Conservation (phyloP, 1,140 invertebrate species). For the Ceratitis capitata region DNA sequence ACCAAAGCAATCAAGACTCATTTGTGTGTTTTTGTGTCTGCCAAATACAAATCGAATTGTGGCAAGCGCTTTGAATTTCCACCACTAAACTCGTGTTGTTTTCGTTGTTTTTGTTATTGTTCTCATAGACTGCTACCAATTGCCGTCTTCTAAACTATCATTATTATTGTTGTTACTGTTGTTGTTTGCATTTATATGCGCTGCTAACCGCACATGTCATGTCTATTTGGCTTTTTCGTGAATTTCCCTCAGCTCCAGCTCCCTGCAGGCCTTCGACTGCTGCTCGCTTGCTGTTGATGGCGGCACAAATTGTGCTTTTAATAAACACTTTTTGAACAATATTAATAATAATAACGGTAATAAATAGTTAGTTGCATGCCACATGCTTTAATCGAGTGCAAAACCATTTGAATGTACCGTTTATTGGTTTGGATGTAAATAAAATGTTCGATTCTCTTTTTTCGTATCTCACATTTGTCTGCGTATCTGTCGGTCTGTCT, state of each 20-base stretch:
- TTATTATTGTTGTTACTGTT: background rate
- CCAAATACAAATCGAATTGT: constrained; percentile 36
- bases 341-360: constrained; percentile 11
- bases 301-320: constrained; percentile 33
- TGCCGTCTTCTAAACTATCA: background rate
- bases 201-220: constrained; percentile 22
- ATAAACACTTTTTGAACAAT: constrained; percentile 26
- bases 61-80: too few species aligned
- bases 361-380: background rate
- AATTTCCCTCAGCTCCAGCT: background rate
- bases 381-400: constrained; percentile 14
- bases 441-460: background rate
- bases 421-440: background rate
- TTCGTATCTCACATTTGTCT: too few species aligned
- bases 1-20: constrained; percentile 13
- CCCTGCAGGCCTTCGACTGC: background rate
- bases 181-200: background rate
- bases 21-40: constrained; percentile 8
- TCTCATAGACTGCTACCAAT: background rate
- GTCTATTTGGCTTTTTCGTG: constrained; percentile 10
- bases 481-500: too few species aligned
- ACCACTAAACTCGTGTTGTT: background rate
- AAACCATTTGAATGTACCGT: background rate
- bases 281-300: background rate
- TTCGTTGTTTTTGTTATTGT: background rate